phyloP scores from a whole-genome alignment of 2,888 invertebrate genomes.

The Shargacucullia verbasci region DNA sequence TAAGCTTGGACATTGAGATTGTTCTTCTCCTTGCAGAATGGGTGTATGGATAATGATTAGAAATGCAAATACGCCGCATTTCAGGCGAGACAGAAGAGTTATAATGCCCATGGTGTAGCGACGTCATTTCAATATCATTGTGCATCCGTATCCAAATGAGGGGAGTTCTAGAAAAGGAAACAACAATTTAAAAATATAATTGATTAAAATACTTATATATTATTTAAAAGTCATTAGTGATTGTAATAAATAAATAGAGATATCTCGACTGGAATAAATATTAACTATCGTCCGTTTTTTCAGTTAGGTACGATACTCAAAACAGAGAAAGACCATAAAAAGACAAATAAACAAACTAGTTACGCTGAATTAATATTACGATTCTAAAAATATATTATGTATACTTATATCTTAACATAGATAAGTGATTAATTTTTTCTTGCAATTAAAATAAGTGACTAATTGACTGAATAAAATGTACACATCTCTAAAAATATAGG shows the following conservation, averaged over 20 bases:
- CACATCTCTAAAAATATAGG: too few species aligned
- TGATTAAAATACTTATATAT: too few species aligned
- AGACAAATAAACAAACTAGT: neutral
- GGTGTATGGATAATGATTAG: constrained; percentile 82
- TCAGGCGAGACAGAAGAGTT: constrained; percentile 78
- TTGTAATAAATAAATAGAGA: neutral
- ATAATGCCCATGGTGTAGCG: constrained; percentile 80
- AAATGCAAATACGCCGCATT: constrained; percentile 89
- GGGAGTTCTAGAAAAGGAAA: constrained; percentile 57
- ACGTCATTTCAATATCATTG: constrained; percentile 86
- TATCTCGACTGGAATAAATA: constrained; percentile 21
- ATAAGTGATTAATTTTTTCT: too few species aligned
- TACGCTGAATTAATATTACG: neutral
- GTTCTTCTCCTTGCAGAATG: constrained; percentile 88
- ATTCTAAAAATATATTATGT: too few species aligned
- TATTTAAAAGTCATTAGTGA: constrained; percentile 11
- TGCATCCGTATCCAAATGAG: constrained; percentile 70
- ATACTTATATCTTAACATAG: too few species aligned
- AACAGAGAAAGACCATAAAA: constrained; percentile 16
- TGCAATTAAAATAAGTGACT: too few species aligned
- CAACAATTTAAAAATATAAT: neutral
- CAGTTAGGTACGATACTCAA: constrained; percentile 6
- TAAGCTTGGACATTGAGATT: constrained; percentile 91
- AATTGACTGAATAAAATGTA: too few species aligned
- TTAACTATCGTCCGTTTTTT: constrained; percentile 13